These are phyloP conservation scores for Gnathonemus echidnorhynchus DNA, from an alignment of 2,113 vertebrate species.

Conservation along the genomic window DNA sequence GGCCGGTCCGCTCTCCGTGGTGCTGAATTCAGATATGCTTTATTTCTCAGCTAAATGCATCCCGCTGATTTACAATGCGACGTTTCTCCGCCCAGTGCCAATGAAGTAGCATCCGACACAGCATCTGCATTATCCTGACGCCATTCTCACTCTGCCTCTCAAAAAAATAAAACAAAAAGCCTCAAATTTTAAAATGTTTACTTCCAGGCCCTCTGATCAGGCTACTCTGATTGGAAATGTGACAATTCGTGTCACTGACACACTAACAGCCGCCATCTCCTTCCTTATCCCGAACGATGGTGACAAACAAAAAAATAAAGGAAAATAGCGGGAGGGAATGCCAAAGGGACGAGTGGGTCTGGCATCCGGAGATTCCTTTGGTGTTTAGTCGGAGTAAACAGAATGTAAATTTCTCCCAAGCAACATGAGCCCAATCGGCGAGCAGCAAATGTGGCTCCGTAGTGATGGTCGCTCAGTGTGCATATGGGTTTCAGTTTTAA, in stretches of 20 bases:
- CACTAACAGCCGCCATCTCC: not conserved
- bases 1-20: not conserved
- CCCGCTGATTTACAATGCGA: conserved; percentile 40
- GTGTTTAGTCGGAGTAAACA: not conserved
- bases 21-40: conserved; percentile 13
- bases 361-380: conserved; percentile 8
- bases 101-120: not conserved
- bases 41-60: not conserved
- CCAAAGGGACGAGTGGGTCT: not conserved
- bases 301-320: not conserved
- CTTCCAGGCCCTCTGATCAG: not conserved
- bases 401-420: conserved; percentile 7
- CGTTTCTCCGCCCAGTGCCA: not conserved
- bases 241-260: not conserved
- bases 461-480: not conserved
- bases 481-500: conserved; percentile 9
- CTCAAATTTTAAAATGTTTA: not conserved
- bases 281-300: not conserved
- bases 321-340: not conserved
- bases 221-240: not conserved
- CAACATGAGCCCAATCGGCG: not conserved
- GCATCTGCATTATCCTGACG: not conserved
- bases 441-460: not conserved
- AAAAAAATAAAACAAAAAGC: not conserved
- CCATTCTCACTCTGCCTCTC: not conserved